phyloP scores from a whole-genome alignment of 2,888 invertebrate species.

The Shargacucullia verbasci region DNA sequence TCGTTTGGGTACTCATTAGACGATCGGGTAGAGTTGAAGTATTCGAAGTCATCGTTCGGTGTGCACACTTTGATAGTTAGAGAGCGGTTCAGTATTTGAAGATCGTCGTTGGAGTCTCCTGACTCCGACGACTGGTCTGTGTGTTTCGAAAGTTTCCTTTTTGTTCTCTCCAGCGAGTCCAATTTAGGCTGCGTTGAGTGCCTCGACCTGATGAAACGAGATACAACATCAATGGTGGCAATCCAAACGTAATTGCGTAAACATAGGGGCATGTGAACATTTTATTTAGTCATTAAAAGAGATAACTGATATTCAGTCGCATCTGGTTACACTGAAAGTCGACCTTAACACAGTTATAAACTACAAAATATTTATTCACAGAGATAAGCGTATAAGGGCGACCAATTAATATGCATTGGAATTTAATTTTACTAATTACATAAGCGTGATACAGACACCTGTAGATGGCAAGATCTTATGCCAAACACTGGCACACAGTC shows the following conservation, averaged over 20 bases:
- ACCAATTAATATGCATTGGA: not conserved
- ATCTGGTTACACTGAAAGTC: not conserved
- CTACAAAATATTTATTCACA: slow-evolving; percentile 1
- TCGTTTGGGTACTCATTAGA: slow-evolving; percentile 77
- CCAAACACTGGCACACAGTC: too few relatives aligned
- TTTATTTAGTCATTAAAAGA: not conserved
- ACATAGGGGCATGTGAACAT: not conserved
- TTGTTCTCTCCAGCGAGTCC: slow-evolving; percentile 65
- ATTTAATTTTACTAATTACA: too few relatives aligned
- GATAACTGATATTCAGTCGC: not conserved
- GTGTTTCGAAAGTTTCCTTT: slow-evolving; percentile 63
- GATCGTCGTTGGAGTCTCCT: slow-evolving; percentile 84
- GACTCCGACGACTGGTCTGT: slow-evolving; percentile 81
- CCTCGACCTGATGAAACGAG: slow-evolving; percentile 64
- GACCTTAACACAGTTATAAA: not conserved
- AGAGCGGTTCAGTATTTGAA: slow-evolving; percentile 85
- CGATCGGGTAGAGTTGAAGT: slow-evolving; percentile 85
- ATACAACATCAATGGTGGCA: slow-evolving; percentile 1
- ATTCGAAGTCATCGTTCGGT: slow-evolving; percentile 90
- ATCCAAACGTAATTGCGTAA: not conserved
- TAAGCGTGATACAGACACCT: too few relatives aligned
- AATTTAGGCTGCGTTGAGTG: slow-evolving; percentile 63
- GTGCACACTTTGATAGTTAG: slow-evolving; percentile 87
- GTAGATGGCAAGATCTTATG: too few relatives aligned
- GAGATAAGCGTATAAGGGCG: not conserved